Evolutionary conservation across 2,113 vertebrate species (phyloP).

Genomic region (Pseudopipra pipra): DNA sequence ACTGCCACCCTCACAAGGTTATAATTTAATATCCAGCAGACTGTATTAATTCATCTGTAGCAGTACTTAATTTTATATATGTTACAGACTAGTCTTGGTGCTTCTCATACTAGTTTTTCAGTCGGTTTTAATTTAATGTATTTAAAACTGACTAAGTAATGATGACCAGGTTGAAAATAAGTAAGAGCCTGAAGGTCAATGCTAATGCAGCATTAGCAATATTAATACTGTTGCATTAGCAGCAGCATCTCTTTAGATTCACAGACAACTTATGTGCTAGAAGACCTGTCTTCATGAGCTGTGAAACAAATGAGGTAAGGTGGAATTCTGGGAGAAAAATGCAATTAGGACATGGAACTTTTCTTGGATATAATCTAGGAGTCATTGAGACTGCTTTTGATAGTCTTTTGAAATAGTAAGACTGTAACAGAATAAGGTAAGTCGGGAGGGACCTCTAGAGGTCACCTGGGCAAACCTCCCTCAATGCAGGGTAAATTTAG

Average conservation of each 20-base stretch:
- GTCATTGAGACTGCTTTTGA: neutral
- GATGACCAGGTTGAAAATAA: neutral
- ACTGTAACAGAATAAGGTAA: neutral
- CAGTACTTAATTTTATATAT: accelerated
- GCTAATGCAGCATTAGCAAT: neutral
- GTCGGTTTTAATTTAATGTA: neutral
- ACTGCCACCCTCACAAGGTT: neutral
- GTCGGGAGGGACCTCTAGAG: neutral
- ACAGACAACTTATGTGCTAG: neutral
- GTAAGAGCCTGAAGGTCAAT: neutral
- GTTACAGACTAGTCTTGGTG: neutral
- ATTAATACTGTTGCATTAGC: neutral
- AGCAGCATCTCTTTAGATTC: neutral
- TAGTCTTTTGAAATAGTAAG: neutral
- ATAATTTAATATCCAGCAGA: neutral
- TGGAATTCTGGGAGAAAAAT: neutral
- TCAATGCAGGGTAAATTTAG: neutral
- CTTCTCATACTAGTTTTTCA: neutral
- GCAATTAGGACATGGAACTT: neutral
- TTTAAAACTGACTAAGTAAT: neutral
- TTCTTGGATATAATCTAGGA: neutral
- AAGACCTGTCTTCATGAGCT: neutral
- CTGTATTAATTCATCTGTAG: neutral
- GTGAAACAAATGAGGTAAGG: neutral
- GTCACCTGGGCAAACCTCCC: neutral